A percentile compares a stretch with the other conserved stretches of the same genome.
Evolutionary conservation across 1,140 invertebrate species (phyloP).

Genomic region (Homarus americanus): DNA sequence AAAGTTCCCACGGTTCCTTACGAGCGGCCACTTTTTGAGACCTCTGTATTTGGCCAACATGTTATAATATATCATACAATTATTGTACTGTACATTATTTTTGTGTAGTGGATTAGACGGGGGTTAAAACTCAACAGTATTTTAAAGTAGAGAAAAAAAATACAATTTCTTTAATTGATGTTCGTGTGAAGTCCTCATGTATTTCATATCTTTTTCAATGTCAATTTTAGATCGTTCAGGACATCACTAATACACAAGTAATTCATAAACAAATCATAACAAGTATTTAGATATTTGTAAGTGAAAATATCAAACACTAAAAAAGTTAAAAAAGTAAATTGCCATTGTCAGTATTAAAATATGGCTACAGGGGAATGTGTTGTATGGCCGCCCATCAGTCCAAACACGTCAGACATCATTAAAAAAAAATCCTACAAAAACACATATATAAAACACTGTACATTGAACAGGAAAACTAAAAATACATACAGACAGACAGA

Average conservation of each 20-base stretch:
- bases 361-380: no score
- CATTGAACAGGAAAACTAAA: slow-evolving; percentile 22
- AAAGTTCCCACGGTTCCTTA: slow-evolving; percentile 28
- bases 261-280: no score
- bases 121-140: neutral
- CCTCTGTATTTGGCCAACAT: slow-evolving; percentile 63
- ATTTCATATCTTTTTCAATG: no score
- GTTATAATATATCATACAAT: slow-evolving; percentile 55
- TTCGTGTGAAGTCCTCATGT: no score
- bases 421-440: slow-evolving; percentile 13
- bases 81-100: slow-evolving; percentile 66
- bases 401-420: neutral
- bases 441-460: slow-evolving; percentile 38
- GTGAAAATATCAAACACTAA: no score
- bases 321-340: no score
- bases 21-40: slow-evolving; percentile 46
- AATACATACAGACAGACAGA: slow-evolving; percentile 4
- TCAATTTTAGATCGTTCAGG: no score
- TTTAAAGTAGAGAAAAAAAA: neutral
- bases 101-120: neutral
- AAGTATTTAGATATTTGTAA: no score
- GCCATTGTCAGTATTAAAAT: no score
- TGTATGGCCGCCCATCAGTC: no score
- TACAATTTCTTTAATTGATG: no score
- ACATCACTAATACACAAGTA: no score